phyloP scores from a whole-genome alignment of 2,797 vertebrate species.

The Lepus oiostolus region DNA sequence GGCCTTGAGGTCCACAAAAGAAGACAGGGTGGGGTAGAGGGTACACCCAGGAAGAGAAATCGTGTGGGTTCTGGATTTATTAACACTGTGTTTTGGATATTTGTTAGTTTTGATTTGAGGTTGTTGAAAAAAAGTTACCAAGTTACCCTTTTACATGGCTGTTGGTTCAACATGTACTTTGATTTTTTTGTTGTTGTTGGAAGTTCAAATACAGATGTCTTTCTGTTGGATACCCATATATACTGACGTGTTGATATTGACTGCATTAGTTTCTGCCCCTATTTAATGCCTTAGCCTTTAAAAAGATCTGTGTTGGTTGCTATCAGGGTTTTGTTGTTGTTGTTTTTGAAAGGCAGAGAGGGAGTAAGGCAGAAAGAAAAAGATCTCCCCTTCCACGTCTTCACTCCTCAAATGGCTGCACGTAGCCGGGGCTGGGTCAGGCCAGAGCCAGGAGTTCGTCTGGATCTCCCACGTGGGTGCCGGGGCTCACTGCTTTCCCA shows the following conservation, averaged over 20 bases:
- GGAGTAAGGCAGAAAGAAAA: too few species aligned
- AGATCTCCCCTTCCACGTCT: too few species aligned
- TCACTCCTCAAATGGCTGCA: too few species aligned
- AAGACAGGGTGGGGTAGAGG: background rate
- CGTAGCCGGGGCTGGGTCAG: too few species aligned
- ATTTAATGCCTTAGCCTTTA: background rate
- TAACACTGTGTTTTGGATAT: background rate
- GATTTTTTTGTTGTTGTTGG: background rate
- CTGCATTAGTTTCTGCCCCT: background rate
- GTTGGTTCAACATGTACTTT: background rate
- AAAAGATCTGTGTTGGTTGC: background rate
- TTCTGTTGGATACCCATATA: background rate
- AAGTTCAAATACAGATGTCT: constrained; percentile 11
- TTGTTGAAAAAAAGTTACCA: background rate
- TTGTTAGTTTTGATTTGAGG: background rate
- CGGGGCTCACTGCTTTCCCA: too few species aligned
- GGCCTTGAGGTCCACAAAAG: background rate
- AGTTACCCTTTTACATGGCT: background rate
- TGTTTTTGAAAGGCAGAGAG: too few species aligned
- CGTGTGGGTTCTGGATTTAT: background rate
- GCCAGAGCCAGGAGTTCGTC: too few species aligned
- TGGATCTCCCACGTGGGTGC: too few species aligned
- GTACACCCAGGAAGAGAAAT: background rate
- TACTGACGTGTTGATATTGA: background rate
- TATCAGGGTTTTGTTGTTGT: background rate